phyloP scores from a whole-genome alignment of 2,888 invertebrate species.

The Apotomis turbidana region DNA sequence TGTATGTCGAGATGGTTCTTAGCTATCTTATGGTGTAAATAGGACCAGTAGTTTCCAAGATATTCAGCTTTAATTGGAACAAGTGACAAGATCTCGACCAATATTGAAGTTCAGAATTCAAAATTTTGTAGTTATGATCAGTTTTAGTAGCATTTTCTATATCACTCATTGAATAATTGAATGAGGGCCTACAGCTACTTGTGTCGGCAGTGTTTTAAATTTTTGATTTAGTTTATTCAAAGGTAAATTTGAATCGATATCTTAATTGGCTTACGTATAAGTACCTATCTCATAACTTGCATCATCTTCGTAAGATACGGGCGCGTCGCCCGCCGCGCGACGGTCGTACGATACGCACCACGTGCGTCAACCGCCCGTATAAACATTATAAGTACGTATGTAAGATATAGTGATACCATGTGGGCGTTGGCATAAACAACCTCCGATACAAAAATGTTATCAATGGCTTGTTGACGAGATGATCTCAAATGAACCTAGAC shows the following conservation, averaged over 20 bases:
- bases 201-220: not conserved
- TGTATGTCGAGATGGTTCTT: too few species aligned
- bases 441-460: slow-evolving; percentile 27
- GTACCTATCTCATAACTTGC: slow-evolving; percentile 29
- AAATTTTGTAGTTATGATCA: too few species aligned
- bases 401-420: slow-evolving; percentile 10
- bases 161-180: too few species aligned
- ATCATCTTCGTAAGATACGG: slow-evolving; percentile 9
- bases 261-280: not conserved
- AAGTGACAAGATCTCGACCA: too few species aligned
- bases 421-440: slow-evolving; percentile 32
- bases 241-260: not conserved
- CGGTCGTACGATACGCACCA: slow-evolving; percentile 37
- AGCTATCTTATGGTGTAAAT: too few species aligned
- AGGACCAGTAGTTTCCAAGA: too few species aligned
- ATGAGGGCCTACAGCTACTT: too few species aligned
- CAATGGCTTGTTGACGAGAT: slow-evolving; percentile 38
- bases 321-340: slow-evolving; percentile 9
- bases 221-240: not conserved
- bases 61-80: too few species aligned
- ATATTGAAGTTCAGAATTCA: too few species aligned
- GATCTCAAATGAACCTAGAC: slow-evolving; percentile 29
- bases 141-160: too few species aligned
- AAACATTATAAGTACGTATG: slow-evolving; percentile 29
- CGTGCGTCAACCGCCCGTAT: slow-evolving; percentile 38